Conservation (phyloP, 2,113 vertebrate genomes). For the Pelodiscus sinensis region DNA sequence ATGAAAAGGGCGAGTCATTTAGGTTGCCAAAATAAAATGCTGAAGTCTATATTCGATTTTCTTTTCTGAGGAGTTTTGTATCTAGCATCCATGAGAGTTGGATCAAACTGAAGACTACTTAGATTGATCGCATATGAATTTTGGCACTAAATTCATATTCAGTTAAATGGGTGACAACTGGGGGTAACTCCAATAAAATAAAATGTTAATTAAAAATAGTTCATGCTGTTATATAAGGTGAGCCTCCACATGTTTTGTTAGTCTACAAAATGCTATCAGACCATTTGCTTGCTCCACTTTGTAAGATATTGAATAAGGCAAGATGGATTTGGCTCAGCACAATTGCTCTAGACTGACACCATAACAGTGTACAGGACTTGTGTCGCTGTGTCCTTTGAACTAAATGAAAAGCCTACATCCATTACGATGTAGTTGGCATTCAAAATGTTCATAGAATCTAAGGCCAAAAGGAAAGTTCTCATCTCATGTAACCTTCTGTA, state of each 20-base stretch:
- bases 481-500: not conserved
- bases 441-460: not conserved
- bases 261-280: no score
- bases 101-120: not conserved
- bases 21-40: not conserved
- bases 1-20: not conserved
- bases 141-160: not conserved
- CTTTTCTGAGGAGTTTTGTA: not conserved
- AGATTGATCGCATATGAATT: not conserved
- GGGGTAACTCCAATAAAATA: not conserved
- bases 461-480: not conserved
- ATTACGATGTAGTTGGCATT: not conserved
- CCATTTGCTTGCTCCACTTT: not conserved
- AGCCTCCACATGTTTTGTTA: no score
- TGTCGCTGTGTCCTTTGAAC: not conserved
- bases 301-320: not conserved
- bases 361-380: not conserved
- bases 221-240: not conserved
- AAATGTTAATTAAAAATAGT: not conserved
- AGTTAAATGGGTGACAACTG: not conserved
- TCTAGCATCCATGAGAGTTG: not conserved
- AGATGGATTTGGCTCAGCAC: not conserved
- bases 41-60: not conserved
- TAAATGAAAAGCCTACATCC: not conserved
- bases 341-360: not conserved